Percentiles rank a stretch among this genome's conserved stretches.
Evolutionary conservation across 2,888 invertebrate species (phyloP).

Genomic region (Thelaira solivaga): DNA sequence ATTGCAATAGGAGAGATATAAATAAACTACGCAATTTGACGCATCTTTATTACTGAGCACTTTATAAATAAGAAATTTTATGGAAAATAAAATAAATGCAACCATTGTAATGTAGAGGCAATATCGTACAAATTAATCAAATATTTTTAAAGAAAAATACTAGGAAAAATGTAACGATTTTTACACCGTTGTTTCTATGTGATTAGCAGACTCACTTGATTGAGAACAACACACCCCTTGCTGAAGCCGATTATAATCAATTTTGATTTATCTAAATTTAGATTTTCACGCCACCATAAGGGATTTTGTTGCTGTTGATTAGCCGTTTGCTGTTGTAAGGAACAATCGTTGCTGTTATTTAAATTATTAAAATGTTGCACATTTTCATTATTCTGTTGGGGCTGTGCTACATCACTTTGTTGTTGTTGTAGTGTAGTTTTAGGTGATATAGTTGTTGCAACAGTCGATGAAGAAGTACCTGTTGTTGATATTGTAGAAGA

Average conservation of each 20-base stretch:
- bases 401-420: conserved; percentile 30
- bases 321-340: conserved; percentile 51
- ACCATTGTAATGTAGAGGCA: no score
- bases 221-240: conserved; percentile 95
- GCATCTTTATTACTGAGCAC: no score
- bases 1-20: no score
- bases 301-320: conserved; percentile 72
- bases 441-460: conserved; percentile 37
- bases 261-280: conserved; percentile 80
- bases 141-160: conserved; percentile 1
- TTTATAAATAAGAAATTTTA: no score
- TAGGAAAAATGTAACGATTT: conserved; percentile 68
- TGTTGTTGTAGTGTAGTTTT: conserved; percentile 44
- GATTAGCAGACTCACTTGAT: conserved; percentile 79
- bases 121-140: not conserved
- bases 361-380: conserved; percentile 64
- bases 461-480: conserved; percentile 39
- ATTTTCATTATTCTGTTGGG: conserved; percentile 65
- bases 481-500: conserved; percentile 39
- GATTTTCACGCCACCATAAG: conserved; percentile 81
- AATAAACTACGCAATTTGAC: no score
- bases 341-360: conserved; percentile 64
- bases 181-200: conserved; percentile 71
- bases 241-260: conserved; percentile 89
- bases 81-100: no score